These are phyloP conservation scores for Dromiciops gliroides DNA, from an alignment of 2,113 vertebrate genomes.

Conservation along the genomic window DNA sequence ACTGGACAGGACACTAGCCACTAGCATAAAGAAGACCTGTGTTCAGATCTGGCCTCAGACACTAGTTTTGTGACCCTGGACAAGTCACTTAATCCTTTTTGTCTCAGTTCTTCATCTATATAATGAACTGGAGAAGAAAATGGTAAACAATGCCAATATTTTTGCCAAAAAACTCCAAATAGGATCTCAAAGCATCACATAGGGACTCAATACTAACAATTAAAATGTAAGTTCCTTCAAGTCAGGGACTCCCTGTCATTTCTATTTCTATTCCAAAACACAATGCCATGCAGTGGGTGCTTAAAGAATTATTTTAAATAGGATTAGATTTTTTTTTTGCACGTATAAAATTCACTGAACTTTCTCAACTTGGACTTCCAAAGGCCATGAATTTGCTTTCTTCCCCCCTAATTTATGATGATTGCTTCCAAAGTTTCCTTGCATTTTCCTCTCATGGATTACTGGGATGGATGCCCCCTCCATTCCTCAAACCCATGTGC, in stretches of 20 bases:
- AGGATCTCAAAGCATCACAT: background rate
- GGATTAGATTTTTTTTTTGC: background rate
- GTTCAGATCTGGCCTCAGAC: background rate
- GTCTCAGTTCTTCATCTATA: background rate
- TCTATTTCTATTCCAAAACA: background rate
- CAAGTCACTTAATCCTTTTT: no score
- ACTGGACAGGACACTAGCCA: background rate
- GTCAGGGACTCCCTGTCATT: background rate
- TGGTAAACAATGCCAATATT: background rate
- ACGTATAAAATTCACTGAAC: no score
- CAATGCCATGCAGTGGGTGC: background rate
- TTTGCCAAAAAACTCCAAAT: background rate
- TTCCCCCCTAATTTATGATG: background rate
- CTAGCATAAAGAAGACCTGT: background rate
- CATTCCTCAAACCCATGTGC: background rate
- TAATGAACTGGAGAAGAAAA: background rate
- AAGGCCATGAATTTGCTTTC: rapidly evolving
- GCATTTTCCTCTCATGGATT: background rate
- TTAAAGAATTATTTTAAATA: background rate
- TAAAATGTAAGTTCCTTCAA: background rate
- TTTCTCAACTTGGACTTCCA: background rate
- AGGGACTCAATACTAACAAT: background rate
- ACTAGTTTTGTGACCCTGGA: background rate
- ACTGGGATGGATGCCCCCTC: background rate
- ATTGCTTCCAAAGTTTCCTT: background rate